phyloP scores from a whole-genome alignment of 1,140 invertebrate species.

The Reticulitermes speratus region DNA sequence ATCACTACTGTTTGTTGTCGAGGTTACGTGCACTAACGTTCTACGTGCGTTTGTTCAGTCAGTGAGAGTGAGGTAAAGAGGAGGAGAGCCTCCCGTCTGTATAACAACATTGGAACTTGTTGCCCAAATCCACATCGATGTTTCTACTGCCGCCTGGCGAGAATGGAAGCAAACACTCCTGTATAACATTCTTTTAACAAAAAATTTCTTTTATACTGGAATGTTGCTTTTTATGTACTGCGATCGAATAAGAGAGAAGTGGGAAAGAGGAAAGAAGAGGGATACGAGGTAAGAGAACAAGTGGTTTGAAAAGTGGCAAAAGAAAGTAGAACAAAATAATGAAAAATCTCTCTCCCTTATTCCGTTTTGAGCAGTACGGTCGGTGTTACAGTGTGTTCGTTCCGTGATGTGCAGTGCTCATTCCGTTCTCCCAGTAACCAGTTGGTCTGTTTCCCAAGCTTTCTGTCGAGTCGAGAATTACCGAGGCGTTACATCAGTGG shows the following conservation, averaged over 20 bases:
- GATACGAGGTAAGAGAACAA: not conserved
- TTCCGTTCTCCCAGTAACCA: not conserved
- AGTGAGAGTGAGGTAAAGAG: not conserved
- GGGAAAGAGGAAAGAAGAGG: not conserved
- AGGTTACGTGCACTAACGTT: not conserved
- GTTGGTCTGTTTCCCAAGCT: not conserved
- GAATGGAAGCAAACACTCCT: not conserved
- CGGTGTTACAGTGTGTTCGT: not conserved
- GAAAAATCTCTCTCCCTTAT: conserved; percentile 9
- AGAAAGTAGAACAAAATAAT: not conserved
- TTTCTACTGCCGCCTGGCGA: not conserved
- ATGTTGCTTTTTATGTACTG: not conserved
- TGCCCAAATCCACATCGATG: not conserved
- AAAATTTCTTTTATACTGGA: not conserved
- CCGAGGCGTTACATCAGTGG: not conserved
- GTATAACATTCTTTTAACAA: not conserved
- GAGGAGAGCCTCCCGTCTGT: not conserved
- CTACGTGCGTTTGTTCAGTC: not conserved
- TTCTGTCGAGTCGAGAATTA: not conserved
- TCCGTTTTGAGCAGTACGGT: not conserved
- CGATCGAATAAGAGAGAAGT: not conserved
- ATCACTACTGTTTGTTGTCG: not conserved
- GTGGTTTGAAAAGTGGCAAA: not conserved
- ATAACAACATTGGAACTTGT: not conserved
- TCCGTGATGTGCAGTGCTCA: not conserved